Base-by-base conservation (phyloP, 1,140 invertebrate genomes). In the Sycophila sp. region DNA sequence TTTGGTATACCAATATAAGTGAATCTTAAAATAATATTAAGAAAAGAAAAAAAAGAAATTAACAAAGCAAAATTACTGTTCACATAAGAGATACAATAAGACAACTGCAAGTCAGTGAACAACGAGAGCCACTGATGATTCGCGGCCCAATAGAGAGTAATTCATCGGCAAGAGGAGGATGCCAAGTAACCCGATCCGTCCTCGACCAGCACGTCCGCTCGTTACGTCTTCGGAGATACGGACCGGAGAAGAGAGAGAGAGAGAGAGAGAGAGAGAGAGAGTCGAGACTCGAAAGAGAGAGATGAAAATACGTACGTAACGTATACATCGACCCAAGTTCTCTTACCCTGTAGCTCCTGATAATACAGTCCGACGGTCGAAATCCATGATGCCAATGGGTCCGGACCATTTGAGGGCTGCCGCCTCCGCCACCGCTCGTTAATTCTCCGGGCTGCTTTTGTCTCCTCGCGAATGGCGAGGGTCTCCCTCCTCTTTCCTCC, bases 151-250 rank as follows among this genome's bases (percentile, higher is more conserved):
- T 77, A 73, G 72, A 77, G 80, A 84, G 79, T 82, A 85, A 85
- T 86, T 85, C 81, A 80, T 79, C 80, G 80, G 40, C 51, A 32
- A 81, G 75, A 78, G 49, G 77, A 80, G 81, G 82, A 85, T 82
- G 84, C 78, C 78, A 79, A 76, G 81, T 83, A 83, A 83, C 78
- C 73, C 76, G 81, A 83, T 82, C 77, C 62, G 59, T 49, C 38
- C 51, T 19, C 22, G 24, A 72, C 74, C 66, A 65, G 74, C 75
- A 75, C 78, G 78, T 79, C 75, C 75, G 76, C 63, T 77, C 76
- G 64, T 17, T 73, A 56, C 58, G 15, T 68, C 74, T 62, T 74
- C 60, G 36, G 36, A 55, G 22, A 30, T 28, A 58, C 55, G 10
- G 26, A n/a, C n/a, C n/a, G n/a, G n/a, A n/a, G n/a, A n/a, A 24